These are phyloP conservation scores for Thaumatotibia leucotreta DNA, from an alignment of 1,140 invertebrate species.

Conservation along the genomic window DNA sequence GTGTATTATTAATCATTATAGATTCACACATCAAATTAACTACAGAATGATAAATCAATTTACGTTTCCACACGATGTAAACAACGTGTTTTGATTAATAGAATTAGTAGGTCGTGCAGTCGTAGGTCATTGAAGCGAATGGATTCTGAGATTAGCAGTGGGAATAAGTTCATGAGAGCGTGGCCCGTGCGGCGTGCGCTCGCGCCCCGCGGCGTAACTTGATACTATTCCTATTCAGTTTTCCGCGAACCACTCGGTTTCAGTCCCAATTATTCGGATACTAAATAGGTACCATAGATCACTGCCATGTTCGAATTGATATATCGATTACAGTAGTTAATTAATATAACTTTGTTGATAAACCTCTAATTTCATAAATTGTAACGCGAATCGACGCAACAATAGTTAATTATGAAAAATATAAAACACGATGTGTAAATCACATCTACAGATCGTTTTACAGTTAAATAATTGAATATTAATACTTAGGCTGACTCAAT, in stretches of 20 bases:
- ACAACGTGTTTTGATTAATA: not conserved
- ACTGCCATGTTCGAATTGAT: not conserved
- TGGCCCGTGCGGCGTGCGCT: not conserved
- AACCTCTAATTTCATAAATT: slow-evolving; percentile 1
- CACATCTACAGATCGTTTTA: slow-evolving; percentile 29
- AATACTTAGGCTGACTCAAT: slow-evolving; percentile 60
- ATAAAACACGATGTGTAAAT: slow-evolving; percentile 29
- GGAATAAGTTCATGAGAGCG: slow-evolving; percentile 11
- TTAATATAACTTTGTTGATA: not conserved
- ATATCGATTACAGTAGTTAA: not conserved
- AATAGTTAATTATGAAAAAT: slow-evolving; percentile 21
- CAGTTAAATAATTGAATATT: slow-evolving; percentile 41
- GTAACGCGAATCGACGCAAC: not conserved
- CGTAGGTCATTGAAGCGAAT: slow-evolving; percentile 21
- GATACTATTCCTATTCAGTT: not conserved
- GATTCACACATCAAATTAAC: not conserved
- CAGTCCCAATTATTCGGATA: not conserved
- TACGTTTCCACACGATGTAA: not conserved
- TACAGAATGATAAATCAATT: not conserved
- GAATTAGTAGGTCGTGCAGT: slow-evolving; percentile 29
- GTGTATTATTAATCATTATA: not conserved
- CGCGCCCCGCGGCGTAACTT: not conserved
- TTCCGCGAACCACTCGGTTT: not conserved
- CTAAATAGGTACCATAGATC: not conserved
- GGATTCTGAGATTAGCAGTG: slow-evolving; percentile 11